Evolutionary conservation across 2,888 invertebrate species (phyloP).

Genomic region (Pristionchus arcanus): DNA sequence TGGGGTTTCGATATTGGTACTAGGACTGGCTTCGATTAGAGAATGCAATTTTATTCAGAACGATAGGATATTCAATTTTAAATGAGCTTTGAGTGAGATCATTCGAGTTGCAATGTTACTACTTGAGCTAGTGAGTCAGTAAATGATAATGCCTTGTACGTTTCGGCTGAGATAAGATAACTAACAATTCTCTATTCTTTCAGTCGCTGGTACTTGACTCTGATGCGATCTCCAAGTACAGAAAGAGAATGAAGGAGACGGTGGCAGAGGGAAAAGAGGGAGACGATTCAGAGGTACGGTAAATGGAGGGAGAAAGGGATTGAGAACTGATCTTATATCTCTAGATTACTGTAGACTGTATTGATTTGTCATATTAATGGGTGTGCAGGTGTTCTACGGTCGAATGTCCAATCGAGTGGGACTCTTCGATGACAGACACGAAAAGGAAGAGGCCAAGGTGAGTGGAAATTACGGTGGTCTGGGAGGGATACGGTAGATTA

Average conservation of each 20-base stretch:
- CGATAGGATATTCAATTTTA: neutral
- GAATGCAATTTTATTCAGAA: too few relatives aligned
- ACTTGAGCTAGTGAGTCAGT: too few relatives aligned
- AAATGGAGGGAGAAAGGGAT: neutral
- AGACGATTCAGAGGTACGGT: conserved; percentile 43
- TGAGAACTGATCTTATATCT: neutral
- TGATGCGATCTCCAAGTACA: conserved; percentile 33
- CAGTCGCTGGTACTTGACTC: conserved; percentile 17
- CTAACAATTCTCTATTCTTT: neutral
- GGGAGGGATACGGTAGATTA: conserved; percentile 6
- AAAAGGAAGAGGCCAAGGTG: conserved; percentile 44
- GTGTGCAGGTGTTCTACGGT: conserved; percentile 51
- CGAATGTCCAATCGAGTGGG: conserved; percentile 53
- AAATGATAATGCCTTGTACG: too few relatives aligned
- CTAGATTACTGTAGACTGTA: neutral
- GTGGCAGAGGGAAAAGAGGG: conserved; percentile 22
- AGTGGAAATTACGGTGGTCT: neutral
- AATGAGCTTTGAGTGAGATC: neutral
- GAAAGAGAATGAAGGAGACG: conserved; percentile 39
- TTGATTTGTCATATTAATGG: neutral
- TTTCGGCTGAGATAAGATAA: too few relatives aligned
- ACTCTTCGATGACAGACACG: conserved; percentile 46
- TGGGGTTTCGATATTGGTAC: neutral
- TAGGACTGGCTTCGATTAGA: too few relatives aligned
- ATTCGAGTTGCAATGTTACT: too few relatives aligned